A percentile compares a stretch with the other conserved stretches of the same genome.
phyloP scores from a whole-genome alignment of 2,888 invertebrate species.

The Hylaea fasciaria region DNA sequence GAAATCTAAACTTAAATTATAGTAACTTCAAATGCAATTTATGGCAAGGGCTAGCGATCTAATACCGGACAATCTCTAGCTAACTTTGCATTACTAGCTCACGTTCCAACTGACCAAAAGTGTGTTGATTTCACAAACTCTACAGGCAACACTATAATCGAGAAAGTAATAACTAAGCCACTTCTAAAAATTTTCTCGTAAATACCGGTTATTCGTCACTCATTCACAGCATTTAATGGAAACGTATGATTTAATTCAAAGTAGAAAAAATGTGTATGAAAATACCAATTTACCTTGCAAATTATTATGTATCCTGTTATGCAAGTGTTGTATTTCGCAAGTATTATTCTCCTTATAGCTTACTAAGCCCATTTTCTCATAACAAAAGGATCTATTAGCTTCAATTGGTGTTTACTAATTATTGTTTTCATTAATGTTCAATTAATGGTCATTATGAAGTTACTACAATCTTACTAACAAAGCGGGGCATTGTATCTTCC shows the following conservation, averaged over 20 bases:
- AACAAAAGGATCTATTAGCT: conserved; percentile 21
- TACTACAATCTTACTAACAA: conserved; percentile 2
- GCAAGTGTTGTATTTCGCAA: conserved; percentile 12
- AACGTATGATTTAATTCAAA: conserved; percentile 29
- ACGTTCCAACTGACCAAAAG: conserved; percentile 49
- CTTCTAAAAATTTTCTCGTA: conserved; percentile 14
- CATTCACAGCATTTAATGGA: conserved; percentile 9
- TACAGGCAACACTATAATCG: conserved; percentile 35
- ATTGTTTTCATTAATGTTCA: conserved; percentile 5
- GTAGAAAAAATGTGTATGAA: conserved; percentile 29
- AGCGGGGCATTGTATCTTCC: conserved; percentile 16
- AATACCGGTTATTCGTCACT: conserved; percentile 11
- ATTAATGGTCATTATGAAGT: background rate
- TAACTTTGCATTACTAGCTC: conserved; percentile 10
- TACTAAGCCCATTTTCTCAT: conserved; percentile 17
- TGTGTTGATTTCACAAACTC: conserved; percentile 45
- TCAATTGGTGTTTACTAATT: conserved; percentile 6
- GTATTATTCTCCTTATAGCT: conserved; percentile 27
- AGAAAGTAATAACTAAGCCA: conserved; percentile 31
- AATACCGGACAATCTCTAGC: background rate
- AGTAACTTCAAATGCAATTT: background rate
- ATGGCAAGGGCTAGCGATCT: background rate
- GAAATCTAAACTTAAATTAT: too few species aligned
- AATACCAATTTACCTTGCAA: conserved; percentile 30
- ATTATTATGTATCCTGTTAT: conserved; percentile 40